Percentiles rank a stretch among this genome's conserved stretches.
These are phyloP conservation scores for Felis chaus DNA, from an alignment of 2,113 vertebrate species.

Conservation along the genomic window DNA sequence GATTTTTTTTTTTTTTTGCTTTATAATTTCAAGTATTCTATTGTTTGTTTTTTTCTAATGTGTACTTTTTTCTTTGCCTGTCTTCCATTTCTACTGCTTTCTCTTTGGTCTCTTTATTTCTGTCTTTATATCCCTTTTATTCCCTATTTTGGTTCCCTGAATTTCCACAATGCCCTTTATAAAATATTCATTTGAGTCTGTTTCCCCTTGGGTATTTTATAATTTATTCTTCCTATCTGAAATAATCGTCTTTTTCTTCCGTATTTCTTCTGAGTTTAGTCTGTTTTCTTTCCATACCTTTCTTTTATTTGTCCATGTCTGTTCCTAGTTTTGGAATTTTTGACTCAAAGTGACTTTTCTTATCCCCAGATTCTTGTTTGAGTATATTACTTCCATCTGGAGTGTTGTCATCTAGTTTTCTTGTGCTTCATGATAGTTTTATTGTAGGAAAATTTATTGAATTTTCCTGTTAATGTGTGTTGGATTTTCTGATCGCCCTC, in stretches of 20 bases:
- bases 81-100: conserved; percentile 18
- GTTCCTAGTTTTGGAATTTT: not conserved
- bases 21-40: not conserved
- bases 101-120: not conserved
- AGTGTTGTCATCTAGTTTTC: not conserved
- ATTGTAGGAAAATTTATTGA: not conserved
- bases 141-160: not conserved
- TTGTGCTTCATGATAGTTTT: not conserved
- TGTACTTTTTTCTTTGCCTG: not conserved
- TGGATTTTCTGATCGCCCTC: not conserved
- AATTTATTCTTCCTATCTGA: conserved; percentile 9
- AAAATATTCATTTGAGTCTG: not conserved
- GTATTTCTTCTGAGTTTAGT: not conserved
- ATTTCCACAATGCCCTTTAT: not conserved
- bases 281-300: not conserved
- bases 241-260: not conserved
- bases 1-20: not conserved
- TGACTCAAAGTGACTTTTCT: not conserved
- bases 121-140: not conserved
- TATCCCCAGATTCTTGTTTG: not conserved
- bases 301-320: not conserved
- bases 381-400: not conserved
- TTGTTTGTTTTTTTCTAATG: not conserved
- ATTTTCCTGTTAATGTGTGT: not conserved
- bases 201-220: conserved; percentile 6